Percentiles rank a stretch among this genome's conserved stretches.
These are phyloP conservation scores for Rhopalosiphum nymphaeae DNA, from an alignment of 2,888 invertebrate genomes.

Conservation along the genomic window DNA sequence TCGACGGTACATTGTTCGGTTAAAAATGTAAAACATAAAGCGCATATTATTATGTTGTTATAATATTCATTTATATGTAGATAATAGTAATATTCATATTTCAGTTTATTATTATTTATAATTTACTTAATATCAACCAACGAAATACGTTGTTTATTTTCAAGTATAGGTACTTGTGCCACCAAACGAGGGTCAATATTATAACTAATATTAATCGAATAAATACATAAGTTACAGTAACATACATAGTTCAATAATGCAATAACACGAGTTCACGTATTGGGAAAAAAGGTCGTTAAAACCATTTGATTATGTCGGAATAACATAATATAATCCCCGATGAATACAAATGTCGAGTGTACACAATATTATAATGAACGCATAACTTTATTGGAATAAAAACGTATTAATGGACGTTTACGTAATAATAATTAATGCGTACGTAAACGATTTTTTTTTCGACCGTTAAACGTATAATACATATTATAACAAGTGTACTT, in stretches of 20 bases:
- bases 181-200: not conserved
- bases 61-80: not conserved
- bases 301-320: not conserved
- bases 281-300: not conserved
- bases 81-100: not conserved
- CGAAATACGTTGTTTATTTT: not conserved
- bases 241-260: not conserved
- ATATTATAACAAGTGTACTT: not conserved
- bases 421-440: not conserved
- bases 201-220: slow-evolving; percentile 10
- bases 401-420: not conserved
- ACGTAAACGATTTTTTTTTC: not conserved
- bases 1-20: not conserved
- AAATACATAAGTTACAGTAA: not conserved
- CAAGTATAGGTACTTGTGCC: not conserved
- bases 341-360: not conserved
- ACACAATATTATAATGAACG: not conserved
- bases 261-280: slow-evolving; percentile 2
- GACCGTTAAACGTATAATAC: not conserved
- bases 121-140: not conserved
- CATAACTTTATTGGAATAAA: not conserved
- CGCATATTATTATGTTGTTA: not conserved
- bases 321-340: not conserved
- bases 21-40: not conserved
- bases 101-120: not conserved